Conservation (phyloP, 2,113 vertebrate species). For the Hucho hucho region DNA sequence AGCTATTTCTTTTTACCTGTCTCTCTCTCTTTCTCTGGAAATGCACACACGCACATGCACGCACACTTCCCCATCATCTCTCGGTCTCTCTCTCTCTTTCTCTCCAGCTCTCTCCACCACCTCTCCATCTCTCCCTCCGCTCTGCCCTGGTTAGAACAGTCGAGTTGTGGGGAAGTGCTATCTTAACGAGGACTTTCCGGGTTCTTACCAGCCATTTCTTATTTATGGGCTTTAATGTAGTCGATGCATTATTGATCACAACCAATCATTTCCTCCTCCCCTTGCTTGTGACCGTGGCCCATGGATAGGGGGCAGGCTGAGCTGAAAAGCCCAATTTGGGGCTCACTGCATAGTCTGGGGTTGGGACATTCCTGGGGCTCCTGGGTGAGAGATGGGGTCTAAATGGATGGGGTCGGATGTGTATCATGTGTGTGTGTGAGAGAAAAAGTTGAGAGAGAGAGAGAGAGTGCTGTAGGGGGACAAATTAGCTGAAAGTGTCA, state of each 20-base stretch:
- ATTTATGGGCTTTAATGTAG: conserved; percentile 71
- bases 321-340: conserved; percentile 14
- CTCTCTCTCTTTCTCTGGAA: neutral
- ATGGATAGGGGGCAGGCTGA: conserved; percentile 30
- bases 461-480: neutral
- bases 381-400: conserved; percentile 27
- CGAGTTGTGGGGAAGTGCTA: neutral
- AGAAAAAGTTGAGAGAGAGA: neutral
- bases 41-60: too few species aligned
- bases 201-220: conserved; percentile 60
- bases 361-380: neutral
- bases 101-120: conserved; percentile 1
- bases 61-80: neutral
- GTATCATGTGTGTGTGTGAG: neutral
- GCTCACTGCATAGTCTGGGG: conserved; percentile 5
- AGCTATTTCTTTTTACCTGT: conserved; percentile 38
- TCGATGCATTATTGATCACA: conserved; percentile 72
- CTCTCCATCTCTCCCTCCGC: neutral
- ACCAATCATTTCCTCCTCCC: conserved; percentile 58
- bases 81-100: conserved; percentile 43
- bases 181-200: conserved; percentile 25
- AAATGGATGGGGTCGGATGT: neutral
- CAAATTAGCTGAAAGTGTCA: conserved; percentile 25
- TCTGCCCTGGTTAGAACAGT: conserved; percentile 31
- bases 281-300: conserved; percentile 48